Base-by-base conservation (phyloP, 2,113 vertebrate species). In the Lagopus leucura region DNA sequence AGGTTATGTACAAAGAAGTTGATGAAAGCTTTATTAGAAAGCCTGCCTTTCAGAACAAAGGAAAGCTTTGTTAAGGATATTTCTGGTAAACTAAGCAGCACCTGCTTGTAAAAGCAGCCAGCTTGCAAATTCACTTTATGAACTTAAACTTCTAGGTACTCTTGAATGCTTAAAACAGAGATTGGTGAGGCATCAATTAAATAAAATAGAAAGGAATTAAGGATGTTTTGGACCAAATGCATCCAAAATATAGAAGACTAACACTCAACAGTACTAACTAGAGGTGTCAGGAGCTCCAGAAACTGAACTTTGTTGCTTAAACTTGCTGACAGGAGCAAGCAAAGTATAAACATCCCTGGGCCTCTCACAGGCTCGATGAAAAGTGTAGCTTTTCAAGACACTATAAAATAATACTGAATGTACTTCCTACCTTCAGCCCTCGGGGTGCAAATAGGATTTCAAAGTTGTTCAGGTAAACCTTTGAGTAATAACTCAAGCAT, bases 1-100 rank as follows among this genome's bases (percentile, higher is more conserved):
- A 0, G 13, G 47, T 61, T 48, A 75, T 0, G 6, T 55, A 90
- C 10, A 91, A 87, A 57, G 21, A 89, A 88, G 67, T 47, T 69
- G 86, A 85, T 45, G 22, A 66, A 86, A 82, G 11, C 18, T 79
- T 50, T 77, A 67, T 25, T 69, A 86, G n/a, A 90, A 89, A 95
- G 55, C 30, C 47, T 80, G 43, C 12, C 43, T 63, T 79, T 48
- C 61, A 75, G 28, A 80, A 20, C 21, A 82, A 77, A 63, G 30
- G 19, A 89, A 87, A 86, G 47, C 25, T 82, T 76, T 58, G 22
- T 27, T 70, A 86, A 75, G 20, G 34, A 61, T 4, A 1, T 57
- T 74, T 77, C 30, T 55, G 13, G 65, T 2, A 43, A 32, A 63
- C 52, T 66, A 58, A 71, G 71, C 30, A 80, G 40, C 47, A 93